A percentile compares a stretch with the other conserved stretches of the same genome.
phyloP scores from a whole-genome alignment of 2,888 invertebrate species.

The Chloromyia formosa region DNA sequence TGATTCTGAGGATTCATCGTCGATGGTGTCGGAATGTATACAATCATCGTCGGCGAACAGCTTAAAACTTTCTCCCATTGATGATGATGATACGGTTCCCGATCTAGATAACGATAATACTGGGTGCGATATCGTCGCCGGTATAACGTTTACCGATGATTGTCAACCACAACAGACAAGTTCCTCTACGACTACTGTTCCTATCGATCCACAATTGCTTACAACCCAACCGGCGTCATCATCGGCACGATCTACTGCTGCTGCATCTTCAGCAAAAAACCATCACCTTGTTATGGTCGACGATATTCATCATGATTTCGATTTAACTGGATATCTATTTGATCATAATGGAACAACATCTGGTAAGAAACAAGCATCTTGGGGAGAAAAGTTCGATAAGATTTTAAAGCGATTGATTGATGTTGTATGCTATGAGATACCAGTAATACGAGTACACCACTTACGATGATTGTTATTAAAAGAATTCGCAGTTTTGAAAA shows the following conservation, averaged over 20 bases:
- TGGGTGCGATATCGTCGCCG: background rate
- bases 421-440: background rate
- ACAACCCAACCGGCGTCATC: background rate
- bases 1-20: conserved; percentile 39
- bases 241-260: background rate
- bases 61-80: conserved; percentile 32
- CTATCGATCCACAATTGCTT: background rate
- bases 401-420: background rate
- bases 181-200: background rate
- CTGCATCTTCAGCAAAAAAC: background rate
- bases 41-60: conserved; percentile 11
- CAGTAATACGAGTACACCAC: no score
- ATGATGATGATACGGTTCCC: conserved; percentile 2
- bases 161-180: background rate
- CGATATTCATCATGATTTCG: conserved; percentile 27
- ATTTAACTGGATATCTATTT: conserved; percentile 35
- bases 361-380: conserved; percentile 26
- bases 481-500: background rate
- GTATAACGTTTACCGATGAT: background rate
- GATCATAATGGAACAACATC: background rate
- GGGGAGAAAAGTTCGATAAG: background rate
- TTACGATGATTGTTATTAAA: background rate
- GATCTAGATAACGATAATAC: conserved; percentile 13
- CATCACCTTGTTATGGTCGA: conserved; percentile 1
- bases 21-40: conserved; percentile 16